A percentile compares a stretch with the other conserved stretches of the same genome.
phyloP scores from a whole-genome alignment of 2,113 vertebrate species.

The Melanerpes aurifrons region DNA sequence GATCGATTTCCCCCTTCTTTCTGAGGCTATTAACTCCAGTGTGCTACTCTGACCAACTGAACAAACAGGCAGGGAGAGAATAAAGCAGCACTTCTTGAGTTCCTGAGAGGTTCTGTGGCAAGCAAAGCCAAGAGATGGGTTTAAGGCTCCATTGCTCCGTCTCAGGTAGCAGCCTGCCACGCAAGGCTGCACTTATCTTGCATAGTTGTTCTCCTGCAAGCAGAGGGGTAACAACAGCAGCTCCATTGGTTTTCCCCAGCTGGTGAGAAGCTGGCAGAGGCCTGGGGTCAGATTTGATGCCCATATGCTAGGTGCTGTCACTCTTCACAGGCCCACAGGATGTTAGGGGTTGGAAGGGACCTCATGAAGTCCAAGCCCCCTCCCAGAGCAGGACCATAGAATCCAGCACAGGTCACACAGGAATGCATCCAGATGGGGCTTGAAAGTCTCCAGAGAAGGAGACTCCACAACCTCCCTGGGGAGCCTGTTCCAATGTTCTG shows the following conservation, averaged over 20 bases:
- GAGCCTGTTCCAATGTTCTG: no score
- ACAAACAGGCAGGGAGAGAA: background rate
- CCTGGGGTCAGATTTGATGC: background rate
- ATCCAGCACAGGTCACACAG: no score
- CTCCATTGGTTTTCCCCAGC: background rate
- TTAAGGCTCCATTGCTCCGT: rapidly evolving
- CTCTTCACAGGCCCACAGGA: no score
- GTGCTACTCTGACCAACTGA: background rate
- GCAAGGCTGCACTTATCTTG: background rate
- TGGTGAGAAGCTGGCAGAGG: background rate
- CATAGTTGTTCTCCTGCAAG: rapidly evolving
- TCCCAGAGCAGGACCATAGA: no score
- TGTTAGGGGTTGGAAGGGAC: no score
- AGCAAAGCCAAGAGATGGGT: background rate
- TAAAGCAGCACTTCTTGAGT: background rate
- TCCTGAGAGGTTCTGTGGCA: background rate
- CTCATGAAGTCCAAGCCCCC: no score
- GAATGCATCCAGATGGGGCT: no score
- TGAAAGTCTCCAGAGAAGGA: no score
- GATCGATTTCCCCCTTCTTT: rapidly evolving
- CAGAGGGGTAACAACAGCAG: background rate
- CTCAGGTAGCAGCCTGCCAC: background rate
- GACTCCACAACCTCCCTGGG: no score
- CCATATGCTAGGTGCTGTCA: rapidly evolving
- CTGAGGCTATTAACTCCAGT: background rate